phyloP scores from a whole-genome alignment of 2,888 invertebrate genomes.

The Scaptomyza cyrtandrae region DNA sequence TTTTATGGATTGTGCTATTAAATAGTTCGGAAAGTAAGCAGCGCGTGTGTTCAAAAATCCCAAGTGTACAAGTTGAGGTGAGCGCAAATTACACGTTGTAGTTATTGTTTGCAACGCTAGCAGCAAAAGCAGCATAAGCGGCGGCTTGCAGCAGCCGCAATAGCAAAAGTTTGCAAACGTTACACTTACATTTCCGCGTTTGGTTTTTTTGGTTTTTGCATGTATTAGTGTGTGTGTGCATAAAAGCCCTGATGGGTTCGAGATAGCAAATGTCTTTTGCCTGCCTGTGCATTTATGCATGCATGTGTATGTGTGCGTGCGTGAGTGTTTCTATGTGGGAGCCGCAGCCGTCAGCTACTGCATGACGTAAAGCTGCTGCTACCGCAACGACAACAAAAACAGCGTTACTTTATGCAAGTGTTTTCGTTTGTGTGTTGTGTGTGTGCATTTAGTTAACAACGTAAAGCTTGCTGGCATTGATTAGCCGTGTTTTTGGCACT shows the following conservation, averaged over 20 bases:
- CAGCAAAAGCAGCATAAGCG: background rate
- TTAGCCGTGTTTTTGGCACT: constrained; percentile 66
- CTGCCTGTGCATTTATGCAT: constrained; percentile 18
- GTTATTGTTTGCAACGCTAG: constrained; percentile 29
- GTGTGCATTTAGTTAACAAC: constrained; percentile 58
- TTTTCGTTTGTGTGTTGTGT: constrained; percentile 5
- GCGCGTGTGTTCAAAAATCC: constrained; percentile 46
- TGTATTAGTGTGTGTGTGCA: constrained; percentile 31
- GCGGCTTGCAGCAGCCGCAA: constrained; percentile 10
- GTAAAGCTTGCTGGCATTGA: constrained; percentile 70
- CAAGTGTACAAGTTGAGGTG: constrained; percentile 60
- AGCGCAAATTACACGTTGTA: constrained; percentile 55
- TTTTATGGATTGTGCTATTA: constrained; percentile 71
- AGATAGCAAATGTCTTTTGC: constrained; percentile 46
- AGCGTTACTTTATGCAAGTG: constrained; percentile 43
- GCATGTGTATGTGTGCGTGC: constrained; percentile 18
- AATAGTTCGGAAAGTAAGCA: constrained; percentile 39
- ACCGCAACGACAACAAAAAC: constrained; percentile 32
- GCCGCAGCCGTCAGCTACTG: constrained; percentile 62
- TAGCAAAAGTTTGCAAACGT: constrained; percentile 44
- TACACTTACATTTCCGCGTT: constrained; percentile 71
- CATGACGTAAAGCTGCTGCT: constrained; percentile 71
- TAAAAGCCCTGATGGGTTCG: constrained; percentile 28
- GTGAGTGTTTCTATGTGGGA: constrained; percentile 54
- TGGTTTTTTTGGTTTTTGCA: background rate